These are phyloP conservation scores for Trichomycterus rosablanca DNA, from an alignment of 2,113 vertebrate species.

Conservation along the genomic window DNA sequence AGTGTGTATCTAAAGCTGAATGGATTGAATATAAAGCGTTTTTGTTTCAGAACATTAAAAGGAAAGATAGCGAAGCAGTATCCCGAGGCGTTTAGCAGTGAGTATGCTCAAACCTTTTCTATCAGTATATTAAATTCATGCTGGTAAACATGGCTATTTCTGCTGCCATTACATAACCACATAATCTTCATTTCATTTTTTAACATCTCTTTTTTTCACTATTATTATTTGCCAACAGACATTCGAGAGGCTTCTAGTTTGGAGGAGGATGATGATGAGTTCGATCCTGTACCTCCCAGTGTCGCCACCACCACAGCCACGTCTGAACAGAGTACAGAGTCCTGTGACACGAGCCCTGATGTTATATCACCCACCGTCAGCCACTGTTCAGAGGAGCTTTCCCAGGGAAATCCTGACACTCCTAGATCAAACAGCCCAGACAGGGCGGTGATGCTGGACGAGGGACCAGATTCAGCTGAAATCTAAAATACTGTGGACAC, in stretches of 20 bases:
- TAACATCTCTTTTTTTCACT: too few species aligned
- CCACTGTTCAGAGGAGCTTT: constrained; percentile 88
- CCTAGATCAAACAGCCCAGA: constrained; percentile 72
- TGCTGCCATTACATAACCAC: too few species aligned
- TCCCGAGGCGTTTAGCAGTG: constrained; percentile 92
- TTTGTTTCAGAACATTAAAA: constrained; percentile 77
- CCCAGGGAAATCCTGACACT: constrained; percentile 70
- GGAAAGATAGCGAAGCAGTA: constrained; percentile 92
- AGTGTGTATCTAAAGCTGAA: too few species aligned
- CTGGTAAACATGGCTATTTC: too few species aligned
- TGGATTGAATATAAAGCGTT: too few species aligned
- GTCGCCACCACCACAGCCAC: constrained; percentile 73
- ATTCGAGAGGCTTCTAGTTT: constrained; percentile 79
- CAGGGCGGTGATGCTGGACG: constrained; percentile 58
- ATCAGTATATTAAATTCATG: too few species aligned
- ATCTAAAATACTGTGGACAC: constrained; percentile 57
- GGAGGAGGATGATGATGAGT: constrained; percentile 85
- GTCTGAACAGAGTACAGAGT: constrained; percentile 90
- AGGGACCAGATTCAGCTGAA: constrained; percentile 68
- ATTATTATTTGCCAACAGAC: constrained; percentile 56
- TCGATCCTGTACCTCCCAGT: constrained; percentile 76
- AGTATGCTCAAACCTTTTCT: constrained; percentile 61
- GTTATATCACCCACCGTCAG: constrained; percentile 83
- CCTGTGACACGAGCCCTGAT: constrained; percentile 88
- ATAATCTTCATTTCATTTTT: too few species aligned